phyloP scores from a whole-genome alignment of 2,888 invertebrate species.

The Scaptodrosophila latifasciaeformis region DNA sequence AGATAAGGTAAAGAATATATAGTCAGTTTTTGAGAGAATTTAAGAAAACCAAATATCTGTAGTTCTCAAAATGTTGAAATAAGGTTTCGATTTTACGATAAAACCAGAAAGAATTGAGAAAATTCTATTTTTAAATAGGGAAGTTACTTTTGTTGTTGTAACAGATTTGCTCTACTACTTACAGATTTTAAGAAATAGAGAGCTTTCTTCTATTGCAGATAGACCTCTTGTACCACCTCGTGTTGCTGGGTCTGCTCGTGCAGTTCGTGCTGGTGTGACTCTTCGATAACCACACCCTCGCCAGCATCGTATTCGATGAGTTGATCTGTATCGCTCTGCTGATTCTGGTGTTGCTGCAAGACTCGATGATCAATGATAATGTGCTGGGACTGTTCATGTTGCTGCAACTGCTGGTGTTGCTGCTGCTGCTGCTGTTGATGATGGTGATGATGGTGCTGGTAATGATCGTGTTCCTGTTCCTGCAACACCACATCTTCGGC shows the following conservation, averaged over 20 bases:
- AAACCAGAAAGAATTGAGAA: no score
- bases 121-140: no score
- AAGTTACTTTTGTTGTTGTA: no score
- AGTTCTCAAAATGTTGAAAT: no score
- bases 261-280: slow-evolving; percentile 56
- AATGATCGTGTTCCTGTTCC: slow-evolving; percentile 33
- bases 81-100: no score
- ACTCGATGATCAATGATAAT: slow-evolving; percentile 50
- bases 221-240: slow-evolving; percentile 70
- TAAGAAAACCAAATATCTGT: no score
- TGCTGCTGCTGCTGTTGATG: slow-evolving; percentile 34
- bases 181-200: no score
- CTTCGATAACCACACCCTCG: slow-evolving; percentile 54
- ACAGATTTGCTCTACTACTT: no score
- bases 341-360: slow-evolving; percentile 37
- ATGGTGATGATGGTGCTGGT: slow-evolving; percentile 47
- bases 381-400: slow-evolving; percentile 49
- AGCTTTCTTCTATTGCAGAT: slow-evolving; percentile 61
- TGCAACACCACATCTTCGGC: slow-evolving; percentile 35
- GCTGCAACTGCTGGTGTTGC: slow-evolving; percentile 37
- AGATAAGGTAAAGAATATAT: no score
- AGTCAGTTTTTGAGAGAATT: no score
- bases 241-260: slow-evolving; percentile 66
- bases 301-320: slow-evolving; percentile 65
- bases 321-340: slow-evolving; percentile 60